These are phyloP conservation scores for Hipposideros armiger DNA, from an alignment of 2,113 vertebrate genomes.

Conservation along the genomic window DNA sequence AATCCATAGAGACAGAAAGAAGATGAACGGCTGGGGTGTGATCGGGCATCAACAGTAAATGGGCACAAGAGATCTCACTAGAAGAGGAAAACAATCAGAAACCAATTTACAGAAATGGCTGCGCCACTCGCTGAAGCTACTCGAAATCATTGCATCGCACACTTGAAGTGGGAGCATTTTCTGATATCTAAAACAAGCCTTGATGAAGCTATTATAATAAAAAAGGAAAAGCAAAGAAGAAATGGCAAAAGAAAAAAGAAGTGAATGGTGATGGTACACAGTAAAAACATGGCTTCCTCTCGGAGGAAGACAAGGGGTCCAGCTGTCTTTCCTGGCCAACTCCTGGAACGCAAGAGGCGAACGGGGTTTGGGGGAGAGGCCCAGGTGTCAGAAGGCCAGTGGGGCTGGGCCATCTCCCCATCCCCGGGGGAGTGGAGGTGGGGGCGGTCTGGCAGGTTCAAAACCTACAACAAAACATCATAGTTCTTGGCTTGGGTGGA, in stretches of 20 bases:
- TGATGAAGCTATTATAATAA: too few relatives aligned
- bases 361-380: background rate
- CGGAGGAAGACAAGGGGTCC: background rate
- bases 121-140: accelerated
- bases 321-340: background rate
- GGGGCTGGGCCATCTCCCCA: background rate
- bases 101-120: accelerated
- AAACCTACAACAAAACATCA: background rate
- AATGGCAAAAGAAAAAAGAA: background rate
- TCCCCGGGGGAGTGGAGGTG: background rate
- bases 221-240: background rate
- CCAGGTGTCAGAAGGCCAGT: background rate
- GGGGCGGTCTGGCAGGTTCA: background rate
- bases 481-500: background rate
- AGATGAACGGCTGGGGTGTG: accelerated
- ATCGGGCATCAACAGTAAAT: accelerated
- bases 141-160: background rate
- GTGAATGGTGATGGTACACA: accelerated
- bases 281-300: background rate
- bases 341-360: background rate
- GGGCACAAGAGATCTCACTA: background rate
- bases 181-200: background rate
- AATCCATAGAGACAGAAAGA: background rate
- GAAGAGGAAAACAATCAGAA: background rate
- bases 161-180: background rate